Conservation (phyloP, 2,797 vertebrate species). For the Epinephelus malabaricus region DNA sequence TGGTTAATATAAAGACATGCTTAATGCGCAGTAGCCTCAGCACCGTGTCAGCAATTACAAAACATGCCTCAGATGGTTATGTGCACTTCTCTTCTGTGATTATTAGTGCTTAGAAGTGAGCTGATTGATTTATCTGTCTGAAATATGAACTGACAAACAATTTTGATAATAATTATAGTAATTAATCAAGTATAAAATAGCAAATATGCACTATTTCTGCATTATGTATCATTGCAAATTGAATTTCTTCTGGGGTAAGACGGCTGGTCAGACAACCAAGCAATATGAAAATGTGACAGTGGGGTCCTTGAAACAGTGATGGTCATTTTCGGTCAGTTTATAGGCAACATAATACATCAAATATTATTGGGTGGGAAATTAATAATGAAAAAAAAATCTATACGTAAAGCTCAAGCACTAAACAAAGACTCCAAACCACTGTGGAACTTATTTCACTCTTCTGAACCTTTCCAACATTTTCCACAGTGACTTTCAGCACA, state of each 20-base stretch:
- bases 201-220: not conserved
- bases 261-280: not conserved
- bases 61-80: not conserved
- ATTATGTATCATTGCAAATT: not conserved
- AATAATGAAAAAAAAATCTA: not conserved
- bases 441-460: slow-evolving; percentile 8
- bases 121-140: no score
- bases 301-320: no score
- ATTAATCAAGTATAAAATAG: not conserved
- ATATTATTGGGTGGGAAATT: not conserved
- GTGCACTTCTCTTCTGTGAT: not conserved
- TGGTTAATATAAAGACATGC: slow-evolving; percentile 7
- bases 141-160: not conserved
- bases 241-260: not conserved
- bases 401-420: not conserved
- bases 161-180: not conserved
- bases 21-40: not conserved
- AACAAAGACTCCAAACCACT: not conserved
- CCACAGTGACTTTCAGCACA: not conserved
- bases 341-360: not conserved
- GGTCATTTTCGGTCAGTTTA: not conserved
- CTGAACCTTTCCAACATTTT: not conserved
- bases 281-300: not conserved
- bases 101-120: not conserved
- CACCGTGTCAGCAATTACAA: not conserved